Percentiles rank a stretch among this genome's conserved stretches.
Conservation (phyloP, 1,140 invertebrate genomes). For the Lepidurus couesii region DNA sequence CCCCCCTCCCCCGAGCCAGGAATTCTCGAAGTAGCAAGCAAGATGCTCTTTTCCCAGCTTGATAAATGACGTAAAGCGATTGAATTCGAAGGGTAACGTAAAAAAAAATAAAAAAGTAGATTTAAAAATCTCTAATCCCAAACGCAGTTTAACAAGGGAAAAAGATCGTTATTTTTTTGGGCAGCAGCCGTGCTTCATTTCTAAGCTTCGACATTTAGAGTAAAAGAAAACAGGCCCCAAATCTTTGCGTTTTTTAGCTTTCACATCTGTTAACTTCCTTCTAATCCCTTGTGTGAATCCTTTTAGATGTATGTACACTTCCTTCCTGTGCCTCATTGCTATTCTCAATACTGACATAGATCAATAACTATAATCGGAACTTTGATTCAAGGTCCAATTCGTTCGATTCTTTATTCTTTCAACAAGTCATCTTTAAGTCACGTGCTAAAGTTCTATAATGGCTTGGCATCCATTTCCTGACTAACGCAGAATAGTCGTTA, state of each 20-base stretch:
- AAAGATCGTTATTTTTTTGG: no score
- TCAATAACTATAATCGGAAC: no score
- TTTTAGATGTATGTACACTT: background rate
- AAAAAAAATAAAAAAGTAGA: background rate
- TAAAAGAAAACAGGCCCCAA: background rate
- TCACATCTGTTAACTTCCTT: background rate
- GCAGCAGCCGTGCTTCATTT: no score
- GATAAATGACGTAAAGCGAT: constrained; percentile 3
- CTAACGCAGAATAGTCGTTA: no score
- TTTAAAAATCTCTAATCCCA: background rate
- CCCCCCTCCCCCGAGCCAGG: background rate
- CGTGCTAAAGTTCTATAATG: no score
- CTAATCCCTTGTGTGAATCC: background rate
- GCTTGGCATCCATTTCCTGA: no score
- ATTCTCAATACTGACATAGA: background rate
- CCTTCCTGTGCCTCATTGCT: background rate
- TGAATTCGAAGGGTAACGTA: background rate
- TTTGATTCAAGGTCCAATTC: no score
- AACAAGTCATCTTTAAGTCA: no score
- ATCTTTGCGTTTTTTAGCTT: background rate
- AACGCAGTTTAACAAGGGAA: no score
- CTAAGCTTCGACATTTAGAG: no score
- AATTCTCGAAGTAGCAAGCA: background rate
- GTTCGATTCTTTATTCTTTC: no score
- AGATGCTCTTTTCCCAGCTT: constrained; percentile 7